A percentile compares a stretch with the other conserved stretches of the same genome.
Conservation (phyloP, 2,797 vertebrate genomes). For the Bradypus variegatus region DNA sequence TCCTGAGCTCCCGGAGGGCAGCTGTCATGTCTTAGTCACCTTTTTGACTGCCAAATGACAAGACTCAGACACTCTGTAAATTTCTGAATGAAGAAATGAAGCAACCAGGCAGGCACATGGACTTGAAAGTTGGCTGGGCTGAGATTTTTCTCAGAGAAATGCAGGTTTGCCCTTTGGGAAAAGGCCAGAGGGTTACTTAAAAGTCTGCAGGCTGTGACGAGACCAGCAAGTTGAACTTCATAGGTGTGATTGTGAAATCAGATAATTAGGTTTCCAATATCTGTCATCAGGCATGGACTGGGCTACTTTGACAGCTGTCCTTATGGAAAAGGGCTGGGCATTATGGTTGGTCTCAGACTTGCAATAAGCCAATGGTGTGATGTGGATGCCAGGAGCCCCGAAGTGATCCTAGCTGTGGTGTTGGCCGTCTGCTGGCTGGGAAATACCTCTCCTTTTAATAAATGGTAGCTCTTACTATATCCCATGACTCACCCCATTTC, state of each 20-base stretch:
- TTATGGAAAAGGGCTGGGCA: not conserved
- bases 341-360: not conserved
- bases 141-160: slow-evolving; percentile 12
- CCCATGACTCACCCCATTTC: not conserved
- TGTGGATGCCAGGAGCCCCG: not conserved
- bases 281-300: too few relatives aligned
- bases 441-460: not conserved
- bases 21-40: not conserved
- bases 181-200: not conserved
- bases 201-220: not conserved
- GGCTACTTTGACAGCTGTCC: not conserved
- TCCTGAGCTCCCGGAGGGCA: not conserved
- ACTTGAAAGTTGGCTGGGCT: not conserved
- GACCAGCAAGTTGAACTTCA: not conserved
- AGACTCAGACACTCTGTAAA: not conserved
- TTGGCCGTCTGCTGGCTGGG: not conserved
- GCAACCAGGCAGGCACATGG: not conserved
- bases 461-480: not conserved
- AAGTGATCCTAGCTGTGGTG: not conserved
- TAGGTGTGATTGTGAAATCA: not conserved
- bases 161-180: not conserved
- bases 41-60: not conserved
- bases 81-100: not conserved
- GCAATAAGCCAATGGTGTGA: not conserved
- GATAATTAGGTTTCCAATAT: not conserved